Base-by-base conservation (phyloP, 2,797 vertebrate species). In the Heteromormyrus szaboi region DNA sequence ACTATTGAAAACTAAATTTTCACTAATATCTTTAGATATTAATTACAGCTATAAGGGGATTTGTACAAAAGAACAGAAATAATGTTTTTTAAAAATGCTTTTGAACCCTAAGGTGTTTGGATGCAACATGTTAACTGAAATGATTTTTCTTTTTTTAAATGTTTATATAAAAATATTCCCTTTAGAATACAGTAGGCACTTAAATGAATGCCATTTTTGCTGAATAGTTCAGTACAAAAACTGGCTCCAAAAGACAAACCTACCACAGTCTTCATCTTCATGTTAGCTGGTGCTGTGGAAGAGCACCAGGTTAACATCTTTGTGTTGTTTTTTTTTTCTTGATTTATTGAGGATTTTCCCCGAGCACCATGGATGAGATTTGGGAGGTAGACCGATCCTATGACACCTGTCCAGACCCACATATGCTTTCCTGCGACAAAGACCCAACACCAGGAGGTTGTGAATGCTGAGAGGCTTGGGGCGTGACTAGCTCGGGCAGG, bases 361-460 rank as follows among this genome's bases (percentile, higher is more conserved):
- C 84, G 93, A 96, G 96, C 97, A 97, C 96, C 96, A 95, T 96
- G 93, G 93, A 95, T 95, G 94, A 95, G 95, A 96, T 96, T 95
- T 95, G 96, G 93, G 94, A 96, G 96, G 95, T 95, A 95, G 95
- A 93, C 93, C 92, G 89, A 93, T 93, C 90, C 92, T 93, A 94
- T 81, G 91, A 91, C 86, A 91, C 87, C 92, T 93, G 90, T 92
- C 92, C 91, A 88, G 89, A 91, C 90, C 93, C 65, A 88, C 41
- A 51, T 29, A 41, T 68, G 87, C 90, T 91, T 92, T 94, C 90
- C 90, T 92, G 92, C 94, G 93, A 95, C 95, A 96, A 94, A 95
- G 96, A 95, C 97, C 96, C 92, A 90, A 90, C 89, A 90, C 68
- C 81, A 81, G 88, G n/a, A 90, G 87, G 84, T 1, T 88, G 50